These are phyloP conservation scores for Lemur catta DNA, from an alignment of 2,797 vertebrate species.

Conservation along the genomic window DNA sequence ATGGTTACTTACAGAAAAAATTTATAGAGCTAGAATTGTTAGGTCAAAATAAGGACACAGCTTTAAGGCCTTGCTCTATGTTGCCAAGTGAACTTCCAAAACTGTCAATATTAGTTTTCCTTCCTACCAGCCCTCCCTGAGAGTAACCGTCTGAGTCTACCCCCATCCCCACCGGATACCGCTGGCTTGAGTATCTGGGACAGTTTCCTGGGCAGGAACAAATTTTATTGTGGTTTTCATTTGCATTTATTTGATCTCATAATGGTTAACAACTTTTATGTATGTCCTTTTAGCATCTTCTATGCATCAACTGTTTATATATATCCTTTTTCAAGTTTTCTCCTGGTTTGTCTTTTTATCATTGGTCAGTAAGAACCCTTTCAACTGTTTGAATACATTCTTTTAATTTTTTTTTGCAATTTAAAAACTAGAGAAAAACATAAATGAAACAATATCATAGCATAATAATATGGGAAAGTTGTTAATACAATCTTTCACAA, in stretches of 20 bases:
- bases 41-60: not conserved
- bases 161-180: accelerated
- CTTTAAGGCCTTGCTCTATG: not conserved
- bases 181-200: accelerated
- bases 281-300: accelerated
- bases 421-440: not conserved
- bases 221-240: accelerated
- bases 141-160: accelerated
- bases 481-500: not conserved
- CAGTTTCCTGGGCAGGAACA: accelerated
- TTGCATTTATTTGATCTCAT: not conserved
- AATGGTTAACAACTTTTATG: accelerated
- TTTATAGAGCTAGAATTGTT: not conserved
- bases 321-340: not conserved
- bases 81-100: not conserved
- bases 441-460: not conserved
- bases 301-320: not conserved
- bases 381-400: not conserved
- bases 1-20: not conserved
- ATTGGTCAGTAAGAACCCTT: not conserved
- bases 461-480: not conserved
- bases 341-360: not conserved
- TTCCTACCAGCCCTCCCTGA: accelerated
- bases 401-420: not conserved
- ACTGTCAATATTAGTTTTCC: accelerated